Evolutionary conservation across 2,113 vertebrate genomes (phyloP).

Genomic region (Phalacrocorax aristotelis): DNA sequence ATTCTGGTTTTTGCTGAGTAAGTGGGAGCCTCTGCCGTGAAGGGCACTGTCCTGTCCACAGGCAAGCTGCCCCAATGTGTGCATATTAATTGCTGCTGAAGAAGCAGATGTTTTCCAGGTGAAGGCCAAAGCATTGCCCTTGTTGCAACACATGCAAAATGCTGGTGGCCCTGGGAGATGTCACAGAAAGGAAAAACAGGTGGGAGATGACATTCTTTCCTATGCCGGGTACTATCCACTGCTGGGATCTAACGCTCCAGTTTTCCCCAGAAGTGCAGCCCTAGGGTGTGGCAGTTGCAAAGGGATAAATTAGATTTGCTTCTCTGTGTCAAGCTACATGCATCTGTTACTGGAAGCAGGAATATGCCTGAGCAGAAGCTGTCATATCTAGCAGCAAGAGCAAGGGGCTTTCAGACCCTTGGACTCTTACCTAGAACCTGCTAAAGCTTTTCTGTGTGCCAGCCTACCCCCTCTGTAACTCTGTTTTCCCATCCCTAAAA

Average conservation of each 20-base stretch:
- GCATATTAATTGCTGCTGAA: background rate
- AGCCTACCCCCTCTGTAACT: background rate
- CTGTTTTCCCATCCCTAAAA: fast-evolving
- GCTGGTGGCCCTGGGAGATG: background rate
- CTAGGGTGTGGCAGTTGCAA: background rate
- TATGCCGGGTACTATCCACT: background rate
- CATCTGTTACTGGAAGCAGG: background rate
- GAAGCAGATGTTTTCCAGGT: background rate
- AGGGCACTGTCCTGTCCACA: background rate
- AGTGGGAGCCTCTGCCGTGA: background rate
- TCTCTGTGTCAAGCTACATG: background rate
- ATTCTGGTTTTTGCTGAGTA: background rate
- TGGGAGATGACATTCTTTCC: background rate
- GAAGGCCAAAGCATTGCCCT: background rate
- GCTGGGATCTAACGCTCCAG: background rate
- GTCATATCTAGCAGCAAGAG: background rate
- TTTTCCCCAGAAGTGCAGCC: background rate
- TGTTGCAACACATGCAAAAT: background rate
- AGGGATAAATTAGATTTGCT: background rate
- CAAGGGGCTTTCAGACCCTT: constrained; percentile 14
- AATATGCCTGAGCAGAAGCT: background rate
- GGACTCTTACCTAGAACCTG: background rate
- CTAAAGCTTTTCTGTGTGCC: background rate
- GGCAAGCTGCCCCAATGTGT: background rate
- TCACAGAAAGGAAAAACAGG: background rate